These are phyloP conservation scores for Drosophila limbata DNA, from an alignment of 2,888 invertebrate species.

Conservation along the genomic window DNA sequence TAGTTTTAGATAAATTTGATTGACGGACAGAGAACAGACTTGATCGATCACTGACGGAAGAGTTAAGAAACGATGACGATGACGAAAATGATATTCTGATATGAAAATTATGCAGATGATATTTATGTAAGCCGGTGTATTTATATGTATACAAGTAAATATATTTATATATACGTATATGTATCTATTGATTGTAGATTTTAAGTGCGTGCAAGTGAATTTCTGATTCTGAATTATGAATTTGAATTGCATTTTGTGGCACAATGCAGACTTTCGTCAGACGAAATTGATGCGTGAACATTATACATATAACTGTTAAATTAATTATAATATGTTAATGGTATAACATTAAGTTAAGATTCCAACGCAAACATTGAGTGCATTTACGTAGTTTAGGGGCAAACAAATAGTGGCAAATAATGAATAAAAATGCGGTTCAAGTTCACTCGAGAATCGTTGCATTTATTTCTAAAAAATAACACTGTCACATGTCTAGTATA, in stretches of 20 bases:
- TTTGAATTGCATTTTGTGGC: conserved; percentile 16
- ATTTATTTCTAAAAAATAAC: neutral
- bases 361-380: conserved; percentile 20
- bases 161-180: conserved; percentile 61
- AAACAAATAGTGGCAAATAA: neutral
- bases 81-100: conserved; percentile 1
- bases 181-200: conserved; percentile 58
- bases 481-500: conserved; percentile 15
- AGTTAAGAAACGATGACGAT: neutral
- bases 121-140: conserved; percentile 52
- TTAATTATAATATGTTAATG: conserved; percentile 57
- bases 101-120: neutral
- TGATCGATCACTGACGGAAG: neutral
- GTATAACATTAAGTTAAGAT: conserved; percentile 38
- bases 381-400: conserved; percentile 23
- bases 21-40: conserved; percentile 2
- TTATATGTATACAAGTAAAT: conserved; percentile 40
- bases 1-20: conserved; percentile 45
- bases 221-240: conserved; percentile 21
- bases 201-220: conserved; percentile 66
- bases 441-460: neutral
- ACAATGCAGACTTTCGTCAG: conserved; percentile 51
- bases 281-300: conserved; percentile 53
- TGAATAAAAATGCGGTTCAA: neutral
- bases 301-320: conserved; percentile 54